A percentile compares a stretch with the other conserved stretches of the same genome.
phyloP scores from a whole-genome alignment of 2,888 invertebrate genomes.

The Agrenia bidenticulata region DNA sequence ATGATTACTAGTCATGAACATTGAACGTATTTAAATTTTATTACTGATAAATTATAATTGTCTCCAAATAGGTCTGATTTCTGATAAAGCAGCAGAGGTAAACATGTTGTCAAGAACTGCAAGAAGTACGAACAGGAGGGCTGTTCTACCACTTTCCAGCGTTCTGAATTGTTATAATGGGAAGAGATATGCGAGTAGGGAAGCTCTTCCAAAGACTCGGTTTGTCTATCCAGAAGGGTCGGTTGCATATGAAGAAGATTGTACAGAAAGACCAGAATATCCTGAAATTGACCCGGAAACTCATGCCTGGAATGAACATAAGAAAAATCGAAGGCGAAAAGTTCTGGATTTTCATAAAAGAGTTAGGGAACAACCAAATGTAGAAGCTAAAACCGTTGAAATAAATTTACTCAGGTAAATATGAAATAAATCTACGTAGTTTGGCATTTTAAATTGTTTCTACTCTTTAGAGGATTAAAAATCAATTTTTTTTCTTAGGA shows the following conservation, averaged over 20 bases:
- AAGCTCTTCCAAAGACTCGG: not conserved
- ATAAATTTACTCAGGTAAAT: conserved; percentile 68
- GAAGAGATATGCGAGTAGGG: too few species aligned
- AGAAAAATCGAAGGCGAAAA: conserved; percentile 58
- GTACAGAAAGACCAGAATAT: conserved; percentile 56
- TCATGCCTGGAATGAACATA: conserved; percentile 17
- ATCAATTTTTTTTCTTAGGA: too few species aligned
- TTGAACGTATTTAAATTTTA: too few species aligned
- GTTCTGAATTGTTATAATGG: too few species aligned
- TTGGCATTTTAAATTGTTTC: not conserved
- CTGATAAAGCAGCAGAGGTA: too few species aligned
- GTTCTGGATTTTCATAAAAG: conserved; percentile 61
- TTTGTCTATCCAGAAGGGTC: conserved; percentile 46
- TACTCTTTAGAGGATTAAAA: too few species aligned
- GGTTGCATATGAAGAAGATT: conserved; percentile 48
- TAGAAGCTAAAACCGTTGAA: conserved; percentile 82
- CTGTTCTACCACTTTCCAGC: too few species aligned
- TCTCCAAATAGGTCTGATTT: too few species aligned
- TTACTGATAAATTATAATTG: too few species aligned
- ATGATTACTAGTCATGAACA: too few species aligned
- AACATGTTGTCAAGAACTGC: too few species aligned
- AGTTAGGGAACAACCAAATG: conserved; percentile 67
- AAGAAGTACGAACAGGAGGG: too few species aligned
- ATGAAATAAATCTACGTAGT: not conserved
- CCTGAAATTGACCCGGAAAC: conserved; percentile 68